Conservation (phyloP, 1,140 invertebrate genomes). For the Laodelphax striatellus region DNA sequence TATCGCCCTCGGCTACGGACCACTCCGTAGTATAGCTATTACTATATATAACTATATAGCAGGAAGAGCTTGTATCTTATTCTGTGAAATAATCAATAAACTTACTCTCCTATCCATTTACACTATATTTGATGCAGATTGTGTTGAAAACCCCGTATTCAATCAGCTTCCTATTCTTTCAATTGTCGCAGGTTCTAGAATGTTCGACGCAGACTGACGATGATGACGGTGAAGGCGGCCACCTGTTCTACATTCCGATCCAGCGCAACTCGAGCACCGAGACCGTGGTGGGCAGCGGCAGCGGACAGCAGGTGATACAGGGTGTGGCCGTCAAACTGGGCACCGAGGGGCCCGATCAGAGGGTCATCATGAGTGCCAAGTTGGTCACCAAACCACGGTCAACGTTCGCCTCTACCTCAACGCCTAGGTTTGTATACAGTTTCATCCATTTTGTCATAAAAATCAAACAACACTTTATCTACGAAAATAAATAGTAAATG, state of each 20-base stretch:
- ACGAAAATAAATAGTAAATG: too few species aligned
- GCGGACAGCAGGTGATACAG: constrained; percentile 42
- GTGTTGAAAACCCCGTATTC: too few species aligned
- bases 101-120: too few species aligned
- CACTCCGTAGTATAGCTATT: too few species aligned
- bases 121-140: too few species aligned
- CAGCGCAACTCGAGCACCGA: constrained; percentile 32
- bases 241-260: constrained; percentile 57
- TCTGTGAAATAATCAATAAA: too few species aligned
- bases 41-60: too few species aligned
- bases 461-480: too few species aligned
- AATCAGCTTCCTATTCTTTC: too few species aligned
- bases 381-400: constrained; percentile 49
- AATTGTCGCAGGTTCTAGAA: constrained; percentile 25
- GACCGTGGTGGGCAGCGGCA: constrained; percentile 31
- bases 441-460: too few species aligned
- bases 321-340: constrained; percentile 54
- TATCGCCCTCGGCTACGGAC: too few species aligned
- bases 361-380: constrained; percentile 51
- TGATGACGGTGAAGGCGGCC: constrained; percentile 35
- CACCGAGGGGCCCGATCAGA: constrained; percentile 49
- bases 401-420: constrained; percentile 17
- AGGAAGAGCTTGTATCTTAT: too few species aligned
- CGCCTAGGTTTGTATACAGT: constrained; percentile 1
- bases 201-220: constrained; percentile 41